A percentile compares a stretch with the other conserved stretches of the same genome.
phyloP scores from a whole-genome alignment of 2,113 vertebrate genomes.

The Epinephelus fuscoguttatus region DNA sequence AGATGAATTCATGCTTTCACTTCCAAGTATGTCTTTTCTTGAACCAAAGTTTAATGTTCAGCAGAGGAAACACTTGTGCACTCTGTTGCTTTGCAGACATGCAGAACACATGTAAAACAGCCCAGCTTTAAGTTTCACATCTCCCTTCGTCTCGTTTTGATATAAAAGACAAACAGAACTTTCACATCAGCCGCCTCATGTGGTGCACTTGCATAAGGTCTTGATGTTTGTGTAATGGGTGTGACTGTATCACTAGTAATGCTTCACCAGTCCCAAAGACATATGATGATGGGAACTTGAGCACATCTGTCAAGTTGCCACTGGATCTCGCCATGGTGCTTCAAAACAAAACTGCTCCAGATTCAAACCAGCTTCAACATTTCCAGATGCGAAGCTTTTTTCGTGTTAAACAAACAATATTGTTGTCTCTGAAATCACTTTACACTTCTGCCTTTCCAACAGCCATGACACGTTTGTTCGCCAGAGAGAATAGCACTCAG shows the following conservation, averaged over 20 bases:
- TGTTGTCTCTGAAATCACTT: slow-evolving; percentile 39
- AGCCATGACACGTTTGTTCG: not conserved
- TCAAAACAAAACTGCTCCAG: not conserved
- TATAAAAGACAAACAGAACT: not conserved
- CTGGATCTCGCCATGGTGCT: not conserved
- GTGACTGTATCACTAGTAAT: not conserved
- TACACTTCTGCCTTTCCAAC: slow-evolving; percentile 12
- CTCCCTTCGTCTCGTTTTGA: not conserved
- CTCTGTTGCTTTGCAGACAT: not conserved
- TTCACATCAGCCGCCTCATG: not conserved
- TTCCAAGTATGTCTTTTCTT: not conserved
- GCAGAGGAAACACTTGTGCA: not conserved
- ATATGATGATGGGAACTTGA: not conserved
- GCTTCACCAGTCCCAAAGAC: not conserved
- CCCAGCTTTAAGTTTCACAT: not conserved
- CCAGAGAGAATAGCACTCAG: slow-evolving; percentile 3
- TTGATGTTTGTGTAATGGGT: not conserved
- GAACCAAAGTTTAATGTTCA: not conserved
- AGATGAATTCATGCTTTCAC: not conserved
- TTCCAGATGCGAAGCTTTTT: slow-evolving; percentile 39
- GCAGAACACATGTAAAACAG: not conserved
- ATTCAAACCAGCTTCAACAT: not conserved
- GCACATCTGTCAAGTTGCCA: not conserved
- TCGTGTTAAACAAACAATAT: not conserved
- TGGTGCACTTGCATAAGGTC: not conserved